phyloP scores from a whole-genome alignment of 2,797 vertebrate genomes.

The Nyctibius grandis region DNA sequence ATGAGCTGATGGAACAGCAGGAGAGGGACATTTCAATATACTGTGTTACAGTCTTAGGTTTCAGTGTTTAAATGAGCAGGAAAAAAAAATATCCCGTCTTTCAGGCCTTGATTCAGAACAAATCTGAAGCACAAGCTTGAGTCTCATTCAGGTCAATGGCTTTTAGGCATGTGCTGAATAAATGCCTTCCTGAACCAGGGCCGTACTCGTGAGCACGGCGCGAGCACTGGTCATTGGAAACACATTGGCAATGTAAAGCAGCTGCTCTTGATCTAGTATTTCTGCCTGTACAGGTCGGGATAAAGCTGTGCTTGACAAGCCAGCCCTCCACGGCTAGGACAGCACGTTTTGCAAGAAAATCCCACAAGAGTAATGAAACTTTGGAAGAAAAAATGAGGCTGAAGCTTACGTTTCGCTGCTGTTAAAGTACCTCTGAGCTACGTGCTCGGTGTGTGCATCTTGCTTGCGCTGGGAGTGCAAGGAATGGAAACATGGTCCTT shows the following conservation, averaged over 20 bases:
- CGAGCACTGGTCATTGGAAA: background rate
- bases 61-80: background rate
- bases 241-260: background rate
- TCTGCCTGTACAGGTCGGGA: background rate
- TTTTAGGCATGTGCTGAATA: background rate
- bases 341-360: background rate
- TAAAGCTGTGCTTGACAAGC: background rate
- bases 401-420: background rate
- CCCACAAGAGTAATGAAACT: background rate
- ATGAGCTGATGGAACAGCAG: constrained; percentile 4
- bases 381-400: background rate
- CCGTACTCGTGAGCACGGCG: rapidly evolving
- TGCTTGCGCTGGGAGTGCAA: background rate
- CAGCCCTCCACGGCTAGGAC: background rate
- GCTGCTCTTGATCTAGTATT: background rate
- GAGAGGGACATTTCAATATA: background rate
- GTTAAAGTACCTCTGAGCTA: background rate
- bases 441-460: background rate
- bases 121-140: background rate
- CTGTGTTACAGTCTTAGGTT: constrained; percentile 11
- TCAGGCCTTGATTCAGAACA: background rate
- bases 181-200: background rate
- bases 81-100: background rate
- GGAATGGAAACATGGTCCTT: background rate
- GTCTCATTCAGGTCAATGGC: background rate